phyloP scores from a whole-genome alignment of 2,113 vertebrate species.

The Antechinus stuartii region DNA sequence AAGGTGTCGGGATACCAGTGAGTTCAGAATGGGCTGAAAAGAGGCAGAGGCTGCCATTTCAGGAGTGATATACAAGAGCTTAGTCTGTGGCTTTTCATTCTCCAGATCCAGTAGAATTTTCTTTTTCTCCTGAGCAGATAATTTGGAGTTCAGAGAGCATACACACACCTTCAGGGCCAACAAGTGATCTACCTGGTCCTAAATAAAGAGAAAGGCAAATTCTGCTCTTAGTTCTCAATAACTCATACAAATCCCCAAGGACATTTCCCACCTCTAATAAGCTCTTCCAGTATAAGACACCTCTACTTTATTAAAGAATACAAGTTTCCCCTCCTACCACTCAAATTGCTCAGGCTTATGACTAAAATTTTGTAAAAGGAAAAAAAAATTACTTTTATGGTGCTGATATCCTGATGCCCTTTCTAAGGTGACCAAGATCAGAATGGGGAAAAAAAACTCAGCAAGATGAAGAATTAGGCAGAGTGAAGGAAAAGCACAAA shows the following conservation, averaged over 20 bases:
- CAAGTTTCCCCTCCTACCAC: background rate
- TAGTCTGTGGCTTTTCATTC: conserved; percentile 89
- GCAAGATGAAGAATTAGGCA: background rate
- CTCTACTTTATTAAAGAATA: background rate
- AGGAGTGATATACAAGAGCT: conserved; percentile 95
- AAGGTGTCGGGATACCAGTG: conserved; percentile 88
- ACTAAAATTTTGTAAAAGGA: background rate
- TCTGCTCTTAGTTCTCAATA: background rate
- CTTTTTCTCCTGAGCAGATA: conserved; percentile 87
- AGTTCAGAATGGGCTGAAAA: conserved; percentile 92
- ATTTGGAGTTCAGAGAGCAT: conserved; percentile 95
- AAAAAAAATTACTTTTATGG: background rate
- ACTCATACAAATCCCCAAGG: background rate
- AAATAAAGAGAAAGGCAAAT: background rate
- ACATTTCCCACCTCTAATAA: background rate
- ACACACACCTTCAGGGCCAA: conserved; percentile 90
- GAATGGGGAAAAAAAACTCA: background rate
- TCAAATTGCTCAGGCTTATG: background rate
- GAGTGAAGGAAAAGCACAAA: background rate
- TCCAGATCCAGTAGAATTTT: conserved; percentile 90
- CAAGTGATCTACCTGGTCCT: conserved; percentile 97
- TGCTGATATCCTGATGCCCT: background rate
- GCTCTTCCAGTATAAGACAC: background rate
- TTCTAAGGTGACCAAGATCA: background rate
- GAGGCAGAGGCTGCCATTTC: conserved; percentile 95